phyloP scores from a whole-genome alignment of 2,888 invertebrate species.

The Pachycephus smyrnensis region DNA sequence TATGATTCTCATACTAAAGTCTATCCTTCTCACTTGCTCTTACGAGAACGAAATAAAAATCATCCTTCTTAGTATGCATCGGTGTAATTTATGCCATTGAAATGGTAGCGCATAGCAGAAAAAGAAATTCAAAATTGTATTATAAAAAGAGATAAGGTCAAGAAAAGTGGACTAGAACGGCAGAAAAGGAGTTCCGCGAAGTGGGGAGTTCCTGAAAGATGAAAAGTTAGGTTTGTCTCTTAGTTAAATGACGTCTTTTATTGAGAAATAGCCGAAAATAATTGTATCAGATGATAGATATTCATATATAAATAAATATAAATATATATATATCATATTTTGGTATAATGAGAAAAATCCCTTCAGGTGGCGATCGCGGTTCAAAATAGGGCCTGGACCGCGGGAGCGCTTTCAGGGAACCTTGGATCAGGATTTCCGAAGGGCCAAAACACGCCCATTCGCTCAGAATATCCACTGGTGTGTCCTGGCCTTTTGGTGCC shows the following conservation, averaged over 20 bases:
- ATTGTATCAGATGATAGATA: background rate
- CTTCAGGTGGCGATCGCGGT: slow-evolving; percentile 45
- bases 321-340: slow-evolving; percentile 43
- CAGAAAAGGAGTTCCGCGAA: background rate
- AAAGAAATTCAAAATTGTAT: background rate
- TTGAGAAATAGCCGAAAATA: background rate
- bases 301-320: background rate
- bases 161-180: background rate
- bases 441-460: background rate
- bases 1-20: background rate
- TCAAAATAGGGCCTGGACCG: slow-evolving; percentile 63
- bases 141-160: background rate
- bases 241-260: background rate
- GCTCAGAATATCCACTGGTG: background rate
- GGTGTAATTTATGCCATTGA: background rate
- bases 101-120: too few relatives aligned
- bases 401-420: slow-evolving; percentile 15
- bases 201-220: background rate
- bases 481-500: background rate
- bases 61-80: background rate
- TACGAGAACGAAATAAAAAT: background rate
- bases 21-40: background rate
- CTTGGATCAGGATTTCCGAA: background rate
- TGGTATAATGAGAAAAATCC: slow-evolving; percentile 46
- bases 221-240: background rate